Evolutionary conservation across 2,797 vertebrate genomes (phyloP).

Genomic region (Oophaga sylvatica): DNA sequence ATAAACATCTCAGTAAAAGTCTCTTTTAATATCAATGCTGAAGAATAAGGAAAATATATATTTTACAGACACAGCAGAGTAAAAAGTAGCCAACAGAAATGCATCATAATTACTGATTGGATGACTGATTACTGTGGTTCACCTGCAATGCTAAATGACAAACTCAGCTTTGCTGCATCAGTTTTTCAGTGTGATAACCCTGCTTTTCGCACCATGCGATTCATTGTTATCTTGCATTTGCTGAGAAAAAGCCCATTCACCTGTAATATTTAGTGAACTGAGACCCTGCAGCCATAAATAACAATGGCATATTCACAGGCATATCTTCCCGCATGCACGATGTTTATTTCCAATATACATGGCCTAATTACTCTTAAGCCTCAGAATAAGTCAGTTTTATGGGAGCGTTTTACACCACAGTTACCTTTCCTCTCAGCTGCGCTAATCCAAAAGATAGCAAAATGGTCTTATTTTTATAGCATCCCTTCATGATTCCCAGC

Average conservation of each 20-base stretch:
- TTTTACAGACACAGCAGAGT: too few species aligned
- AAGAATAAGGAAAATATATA: neutral
- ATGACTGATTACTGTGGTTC: neutral
- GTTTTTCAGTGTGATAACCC: neutral
- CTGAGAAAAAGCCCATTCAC: conserved; percentile 6
- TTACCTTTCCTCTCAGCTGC: conserved; percentile 49
- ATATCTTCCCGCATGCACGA: conserved; percentile 45
- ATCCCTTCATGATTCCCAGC: conserved; percentile 30
- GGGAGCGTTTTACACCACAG: conserved; percentile 57
- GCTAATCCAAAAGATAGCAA: conserved; percentile 45
- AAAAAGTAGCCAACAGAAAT: too few species aligned
- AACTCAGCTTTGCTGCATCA: neutral
- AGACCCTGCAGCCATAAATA: conserved; percentile 56
- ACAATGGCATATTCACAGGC: conserved; percentile 61
- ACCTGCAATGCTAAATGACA: neutral
- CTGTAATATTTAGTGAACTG: conserved; percentile 16
- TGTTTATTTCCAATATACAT: conserved; percentile 60
- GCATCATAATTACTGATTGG: too few species aligned
- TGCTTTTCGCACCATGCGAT: neutral
- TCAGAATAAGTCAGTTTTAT: conserved; percentile 65
- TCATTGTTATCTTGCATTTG: neutral
- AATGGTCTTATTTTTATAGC: conserved; percentile 45
- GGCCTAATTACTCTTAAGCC: conserved; percentile 57
- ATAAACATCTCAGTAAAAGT: too few species aligned
- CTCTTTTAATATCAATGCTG: too few species aligned